Evolutionary conservation across 2,888 invertebrate species (phyloP).

Genomic region (Sepioteuthis lessoniana): DNA sequence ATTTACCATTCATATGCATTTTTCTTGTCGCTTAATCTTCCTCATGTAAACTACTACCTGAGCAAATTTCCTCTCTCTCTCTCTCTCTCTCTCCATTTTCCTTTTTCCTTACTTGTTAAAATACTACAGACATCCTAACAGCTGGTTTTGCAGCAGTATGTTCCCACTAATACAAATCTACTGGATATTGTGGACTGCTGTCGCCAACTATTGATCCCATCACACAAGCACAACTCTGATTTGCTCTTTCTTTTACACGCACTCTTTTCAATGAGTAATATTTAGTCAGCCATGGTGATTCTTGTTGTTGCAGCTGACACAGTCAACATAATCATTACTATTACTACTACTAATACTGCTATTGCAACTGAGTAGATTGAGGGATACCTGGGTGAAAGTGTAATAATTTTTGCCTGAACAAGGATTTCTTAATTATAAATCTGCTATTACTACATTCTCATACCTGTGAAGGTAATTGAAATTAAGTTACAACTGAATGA

Average conservation of each 20-base stretch:
- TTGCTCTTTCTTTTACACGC: not conserved
- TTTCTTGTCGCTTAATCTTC: too few species aligned
- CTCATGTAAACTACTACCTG: too few species aligned
- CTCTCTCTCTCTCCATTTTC: not conserved
- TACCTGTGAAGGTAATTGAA: too few species aligned
- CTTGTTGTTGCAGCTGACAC: not conserved
- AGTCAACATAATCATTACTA: not conserved
- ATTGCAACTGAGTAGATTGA: too few species aligned
- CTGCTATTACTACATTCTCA: too few species aligned
- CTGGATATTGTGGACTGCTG: constrained; percentile 12
- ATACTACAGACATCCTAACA: not conserved
- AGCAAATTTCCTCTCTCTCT: too few species aligned
- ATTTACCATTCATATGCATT: too few species aligned
- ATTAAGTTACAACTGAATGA: too few species aligned
- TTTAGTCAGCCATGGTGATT: constrained; percentile 33
- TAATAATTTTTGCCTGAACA: too few species aligned
- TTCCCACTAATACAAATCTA: constrained; percentile 6
- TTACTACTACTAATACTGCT: not conserved
- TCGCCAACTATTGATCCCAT: constrained; percentile 20
- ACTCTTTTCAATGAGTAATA: not conserved
- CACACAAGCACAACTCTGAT: not conserved
- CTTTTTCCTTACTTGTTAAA: not conserved
- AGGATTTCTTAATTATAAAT: too few species aligned
- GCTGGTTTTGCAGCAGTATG: not conserved
- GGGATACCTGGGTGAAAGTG: too few species aligned